Percentiles rank a stretch among this genome's conserved stretches.
phyloP scores from a whole-genome alignment of 1,140 invertebrate genomes.

The Scaptodrosophila lebanonensis region DNA sequence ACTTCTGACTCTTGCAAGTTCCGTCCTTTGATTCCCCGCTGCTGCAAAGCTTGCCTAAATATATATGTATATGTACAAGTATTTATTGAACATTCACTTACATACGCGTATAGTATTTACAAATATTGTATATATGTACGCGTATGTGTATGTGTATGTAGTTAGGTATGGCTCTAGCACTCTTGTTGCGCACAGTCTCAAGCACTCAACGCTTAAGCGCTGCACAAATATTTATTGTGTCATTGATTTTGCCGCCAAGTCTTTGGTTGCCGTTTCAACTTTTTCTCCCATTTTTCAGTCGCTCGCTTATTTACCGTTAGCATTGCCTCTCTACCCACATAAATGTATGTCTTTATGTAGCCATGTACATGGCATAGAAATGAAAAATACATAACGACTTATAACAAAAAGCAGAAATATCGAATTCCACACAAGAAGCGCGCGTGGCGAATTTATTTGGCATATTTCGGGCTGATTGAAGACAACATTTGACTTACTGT shows the following conservation, averaged over 20 bases:
- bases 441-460: too few species aligned
- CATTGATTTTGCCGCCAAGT: slow-evolving; percentile 73
- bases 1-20: too few species aligned
- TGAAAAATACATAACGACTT: too few species aligned
- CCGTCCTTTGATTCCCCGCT: too few species aligned
- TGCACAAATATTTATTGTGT: slow-evolving; percentile 76
- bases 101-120: neutral
- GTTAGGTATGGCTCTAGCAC: slow-evolving; percentile 20
- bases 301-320: too few species aligned
- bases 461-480: too few species aligned
- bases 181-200: slow-evolving; percentile 55
- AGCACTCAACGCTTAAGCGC: slow-evolving; percentile 59
- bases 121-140: slow-evolving; percentile 2
- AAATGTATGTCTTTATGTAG: neutral
- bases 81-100: too few species aligned
- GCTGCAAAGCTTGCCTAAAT: slow-evolving; percentile 1
- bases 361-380: too few species aligned
- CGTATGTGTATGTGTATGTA: slow-evolving; percentile 21
- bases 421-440: too few species aligned
- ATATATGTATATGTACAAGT: slow-evolving; percentile 5
- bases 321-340: neutral
- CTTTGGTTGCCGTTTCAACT: neutral
- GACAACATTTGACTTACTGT: too few species aligned
- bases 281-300: slow-evolving; percentile 22
- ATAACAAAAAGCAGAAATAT: too few species aligned